phyloP scores from a whole-genome alignment of 2,797 vertebrate genomes.

The Danio aesculapii region DNA sequence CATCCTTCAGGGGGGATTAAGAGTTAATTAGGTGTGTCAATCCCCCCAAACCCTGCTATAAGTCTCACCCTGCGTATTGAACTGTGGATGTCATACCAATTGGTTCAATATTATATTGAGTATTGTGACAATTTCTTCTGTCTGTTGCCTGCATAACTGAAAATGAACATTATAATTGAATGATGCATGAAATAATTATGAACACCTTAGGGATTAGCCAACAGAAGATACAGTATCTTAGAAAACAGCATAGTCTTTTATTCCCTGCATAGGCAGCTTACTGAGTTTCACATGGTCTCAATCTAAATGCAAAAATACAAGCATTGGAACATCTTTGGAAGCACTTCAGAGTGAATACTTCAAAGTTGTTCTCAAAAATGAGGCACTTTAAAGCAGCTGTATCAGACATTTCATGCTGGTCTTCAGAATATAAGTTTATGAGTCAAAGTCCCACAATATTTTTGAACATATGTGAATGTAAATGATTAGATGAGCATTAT shows the following conservation, averaged over 20 bases:
- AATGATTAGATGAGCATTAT: not conserved
- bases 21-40: too few species aligned
- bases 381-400: not conserved
- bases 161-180: not conserved
- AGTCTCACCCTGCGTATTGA: too few species aligned
- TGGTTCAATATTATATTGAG: too few species aligned
- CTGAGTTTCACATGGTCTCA: not conserved
- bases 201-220: not conserved
- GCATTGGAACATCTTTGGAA: slow-evolving; percentile 15
- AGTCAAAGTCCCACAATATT: not conserved
- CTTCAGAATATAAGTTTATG: not conserved
- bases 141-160: not conserved
- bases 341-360: slow-evolving; percentile 16
- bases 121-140: too few species aligned
- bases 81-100: too few species aligned
- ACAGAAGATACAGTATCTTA: not conserved
- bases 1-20: too few species aligned
- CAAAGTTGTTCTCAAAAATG: slow-evolving; percentile 9
- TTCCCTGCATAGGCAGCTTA: not conserved
- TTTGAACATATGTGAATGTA: not conserved
- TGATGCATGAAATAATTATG: not conserved
- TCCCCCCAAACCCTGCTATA: too few species aligned
- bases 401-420: not conserved
- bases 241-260: not conserved
- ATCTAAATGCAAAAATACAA: slow-evolving; percentile 11